Evolutionary conservation across 2,797 vertebrate species (phyloP), one percentile per base, ranked within the genome.

Genomic region (Sebastes iracundus): DNA sequence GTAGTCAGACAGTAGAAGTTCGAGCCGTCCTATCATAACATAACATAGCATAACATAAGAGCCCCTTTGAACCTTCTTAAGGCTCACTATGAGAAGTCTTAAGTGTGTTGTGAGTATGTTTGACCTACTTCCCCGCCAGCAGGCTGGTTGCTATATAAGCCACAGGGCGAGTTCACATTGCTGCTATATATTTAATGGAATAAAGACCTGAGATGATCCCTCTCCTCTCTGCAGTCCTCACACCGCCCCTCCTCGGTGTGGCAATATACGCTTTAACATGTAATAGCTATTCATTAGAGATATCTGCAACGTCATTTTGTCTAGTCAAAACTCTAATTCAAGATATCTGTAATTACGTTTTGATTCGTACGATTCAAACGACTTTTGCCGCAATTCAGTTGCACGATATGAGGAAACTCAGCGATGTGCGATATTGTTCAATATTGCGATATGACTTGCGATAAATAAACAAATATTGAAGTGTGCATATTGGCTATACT

Each of bases 51-150:
- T 32, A 32, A 33, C 33, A 33, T 33, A 33, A 33, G 33, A 33
- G 33, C 33, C 33, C 33, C 33, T 33, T 33, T 33, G 33, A 33
- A 33, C 33, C 33, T 33, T 84, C 74, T 69, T 2, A 16, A 72
- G 63, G 60, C 72, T 68, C 53, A 46, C 71, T 64, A 38, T 80
- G 61, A 82, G 75, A 87, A 77, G 58, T 87, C 53, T 70, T 82
- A 74, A 85, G 84, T 79, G 80, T 89, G 89, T 85, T 92, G 75
- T 56, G 75, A 77, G 72, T 77, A 79, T 84, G 86, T 86, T 88
- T 94, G 92, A 91, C 93, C 94, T 87, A 94, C 89, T 93, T 94
- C 87, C 56, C 70, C 66, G 11, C 38, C 68, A 63, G 27, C 60
- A 77, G 84, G 53, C 82, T 83, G 49, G 63, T 61, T 83, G 72